Evolutionary conservation across 2,797 vertebrate genomes (phyloP), one percentile per base, ranked within the genome.

Genomic region (Agapornis canus): DNA sequence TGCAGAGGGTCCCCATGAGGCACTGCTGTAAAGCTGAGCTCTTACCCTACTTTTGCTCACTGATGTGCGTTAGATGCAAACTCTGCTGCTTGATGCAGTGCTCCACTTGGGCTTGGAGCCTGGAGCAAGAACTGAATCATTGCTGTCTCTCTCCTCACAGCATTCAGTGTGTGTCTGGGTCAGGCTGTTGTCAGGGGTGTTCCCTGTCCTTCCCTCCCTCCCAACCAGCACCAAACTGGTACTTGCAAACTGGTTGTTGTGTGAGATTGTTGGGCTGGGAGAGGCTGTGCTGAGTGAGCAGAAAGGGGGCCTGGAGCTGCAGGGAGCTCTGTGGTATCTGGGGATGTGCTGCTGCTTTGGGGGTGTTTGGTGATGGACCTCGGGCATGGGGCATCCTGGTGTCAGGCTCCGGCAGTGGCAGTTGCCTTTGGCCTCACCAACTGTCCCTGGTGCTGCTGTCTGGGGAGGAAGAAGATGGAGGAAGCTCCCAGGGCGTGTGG

Each of bases 121-220:
- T 42, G 90, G 48, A 77, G 86, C 96, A 22, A 87, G 31, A 84
- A n/a, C 95, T 92, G 97, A 97, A 96, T 95, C 97, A 94, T 90
- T 77, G 93, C 75, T 84, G 25, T 21, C 78, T 86, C 80, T 69
- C 66, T 70, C 89, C 77, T 48, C 8, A 2, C 86, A 92, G 95
- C 31, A 0, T 76, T 91, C 42, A 4, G 57, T 45, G 11, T 45
- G 11, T 18, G 63, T 93, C 83, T 95, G 94, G 87, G 77, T 96
- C 40, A 70, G 96, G 68, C 51, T 66, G 81, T 79, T 95, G 92
- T 86, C 94, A 94, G 70, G 65, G 90, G 42, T 81, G 78, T 54
- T 52, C 80, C 52, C 85, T 89, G 40, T 31, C 57, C 64, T 82
- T 85, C 47, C 91, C 88, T 78, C 13, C 32, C 0, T 0, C 82